Conservation (phyloP, 2,888 invertebrate genomes). For the Spisula subtruncata region DNA sequence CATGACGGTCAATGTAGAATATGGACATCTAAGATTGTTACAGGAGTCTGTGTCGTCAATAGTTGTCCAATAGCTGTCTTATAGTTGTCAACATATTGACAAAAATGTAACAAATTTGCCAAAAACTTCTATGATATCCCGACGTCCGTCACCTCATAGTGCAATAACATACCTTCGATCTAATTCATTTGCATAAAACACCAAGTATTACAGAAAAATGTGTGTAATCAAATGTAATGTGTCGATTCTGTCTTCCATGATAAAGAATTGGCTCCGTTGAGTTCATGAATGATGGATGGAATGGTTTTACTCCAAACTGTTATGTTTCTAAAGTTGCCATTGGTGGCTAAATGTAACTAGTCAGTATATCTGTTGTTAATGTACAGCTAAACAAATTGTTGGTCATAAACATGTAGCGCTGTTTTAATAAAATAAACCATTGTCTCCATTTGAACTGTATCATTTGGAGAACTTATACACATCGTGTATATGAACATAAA, state of each 20-base stretch:
- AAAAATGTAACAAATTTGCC: conserved; percentile 1
- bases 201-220: not conserved
- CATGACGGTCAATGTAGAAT: not conserved
- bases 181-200: not conserved
- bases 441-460: too few species aligned
- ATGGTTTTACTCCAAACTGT: not conserved
- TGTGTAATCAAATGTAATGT: not conserved
- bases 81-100: not conserved
- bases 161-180: not conserved
- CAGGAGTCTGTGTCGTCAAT: not conserved
- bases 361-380: too few species aligned
- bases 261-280: not conserved
- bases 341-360: too few species aligned
- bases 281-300: too few species aligned
- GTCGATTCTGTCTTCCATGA: not conserved
- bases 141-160: not conserved
- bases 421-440: too few species aligned
- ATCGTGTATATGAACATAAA: too few species aligned
- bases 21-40: conserved; percentile 17
- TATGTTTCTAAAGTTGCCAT: not conserved
- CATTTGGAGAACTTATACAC: too few species aligned
- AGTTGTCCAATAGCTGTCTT: not conserved
- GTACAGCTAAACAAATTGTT: too few species aligned
- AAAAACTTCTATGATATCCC: not conserved
- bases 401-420: too few species aligned